Conservation (phyloP, 2,113 vertebrate species). For the Mohoua ochrocephala region DNA sequence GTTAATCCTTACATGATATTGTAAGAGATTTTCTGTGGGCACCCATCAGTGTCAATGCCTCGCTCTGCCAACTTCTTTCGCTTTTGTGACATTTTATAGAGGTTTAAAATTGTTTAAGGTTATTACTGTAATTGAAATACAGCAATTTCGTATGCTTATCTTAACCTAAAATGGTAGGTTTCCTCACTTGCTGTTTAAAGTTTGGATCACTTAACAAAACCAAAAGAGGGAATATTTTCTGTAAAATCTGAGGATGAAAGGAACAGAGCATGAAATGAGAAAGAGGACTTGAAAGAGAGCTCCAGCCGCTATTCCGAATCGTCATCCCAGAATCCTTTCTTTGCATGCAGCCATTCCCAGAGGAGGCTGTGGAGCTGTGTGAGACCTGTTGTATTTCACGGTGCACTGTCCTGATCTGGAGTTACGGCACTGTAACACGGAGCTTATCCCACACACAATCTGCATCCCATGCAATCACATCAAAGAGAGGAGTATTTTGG, state of each 20-base stretch:
- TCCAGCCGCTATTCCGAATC: background rate
- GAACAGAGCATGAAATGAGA: slow-evolving; percentile 56
- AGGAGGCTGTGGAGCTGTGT: background rate
- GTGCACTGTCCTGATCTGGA: slow-evolving; percentile 5
- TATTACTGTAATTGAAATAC: slow-evolving; percentile 53
- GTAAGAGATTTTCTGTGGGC: slow-evolving; percentile 45
- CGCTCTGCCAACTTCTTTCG: slow-evolving; percentile 37
- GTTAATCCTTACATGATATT: slow-evolving; percentile 52
- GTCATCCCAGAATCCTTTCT: slow-evolving; percentile 10
- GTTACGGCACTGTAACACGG: background rate
- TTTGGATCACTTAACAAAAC: slow-evolving; percentile 19
- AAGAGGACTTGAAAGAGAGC: slow-evolving; percentile 50
- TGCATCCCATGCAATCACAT: slow-evolving; percentile 8
- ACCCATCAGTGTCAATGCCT: slow-evolving; percentile 40
- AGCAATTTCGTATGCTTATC: slow-evolving; percentile 31
- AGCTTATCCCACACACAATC: slow-evolving; percentile 40
- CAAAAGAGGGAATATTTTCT: slow-evolving; percentile 19
- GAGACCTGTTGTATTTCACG: slow-evolving; percentile 35
- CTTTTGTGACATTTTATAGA: slow-evolving; percentile 46
- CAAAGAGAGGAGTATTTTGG: background rate
- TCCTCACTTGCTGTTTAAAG: slow-evolving; percentile 14
- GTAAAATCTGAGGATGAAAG: slow-evolving; percentile 56
- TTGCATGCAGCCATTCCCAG: slow-evolving; percentile 48
- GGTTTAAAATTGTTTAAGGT: slow-evolving; percentile 51
- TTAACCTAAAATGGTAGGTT: background rate